Percentiles rank a stretch among this genome's conserved stretches.
phyloP scores from a whole-genome alignment of 2,888 invertebrate genomes.

The Mimas tiliae region DNA sequence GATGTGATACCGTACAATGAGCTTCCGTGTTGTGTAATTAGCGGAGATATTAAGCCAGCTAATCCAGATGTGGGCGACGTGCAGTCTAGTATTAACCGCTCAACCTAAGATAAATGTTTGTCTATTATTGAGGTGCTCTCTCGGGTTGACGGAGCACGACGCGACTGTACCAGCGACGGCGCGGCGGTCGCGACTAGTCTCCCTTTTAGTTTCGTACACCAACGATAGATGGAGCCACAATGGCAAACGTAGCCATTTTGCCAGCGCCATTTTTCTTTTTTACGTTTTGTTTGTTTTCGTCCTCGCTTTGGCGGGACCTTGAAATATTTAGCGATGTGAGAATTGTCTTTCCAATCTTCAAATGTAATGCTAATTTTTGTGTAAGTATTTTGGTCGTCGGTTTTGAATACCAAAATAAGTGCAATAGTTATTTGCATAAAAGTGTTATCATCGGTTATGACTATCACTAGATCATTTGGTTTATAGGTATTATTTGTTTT shows the following conservation, averaged over 20 bases:
- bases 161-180: not conserved
- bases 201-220: not conserved
- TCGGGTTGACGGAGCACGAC: constrained; percentile 45
- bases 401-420: not conserved
- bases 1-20: not conserved
- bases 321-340: constrained; percentile 3
- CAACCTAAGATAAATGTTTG: constrained; percentile 58
- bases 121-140: constrained; percentile 53
- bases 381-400: not conserved
- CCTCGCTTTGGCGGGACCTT: constrained; percentile 20
- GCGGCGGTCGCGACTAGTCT: not conserved
- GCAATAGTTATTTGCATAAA: not conserved
- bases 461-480: not conserved
- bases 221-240: constrained; percentile 8
- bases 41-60: constrained; percentile 24
- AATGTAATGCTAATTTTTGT: constrained; percentile 1
- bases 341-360: constrained; percentile 9
- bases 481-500: not conserved
- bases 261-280: constrained; percentile 15
- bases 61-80: constrained; percentile 39
- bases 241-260: not conserved
- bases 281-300: constrained; percentile 14
- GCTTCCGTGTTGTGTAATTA: constrained; percentile 26
- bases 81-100: constrained; percentile 53
- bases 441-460: not conserved